These are phyloP conservation scores for Gadus macrocephalus DNA, from an alignment of 2,113 vertebrate species.

Conservation along the genomic window DNA sequence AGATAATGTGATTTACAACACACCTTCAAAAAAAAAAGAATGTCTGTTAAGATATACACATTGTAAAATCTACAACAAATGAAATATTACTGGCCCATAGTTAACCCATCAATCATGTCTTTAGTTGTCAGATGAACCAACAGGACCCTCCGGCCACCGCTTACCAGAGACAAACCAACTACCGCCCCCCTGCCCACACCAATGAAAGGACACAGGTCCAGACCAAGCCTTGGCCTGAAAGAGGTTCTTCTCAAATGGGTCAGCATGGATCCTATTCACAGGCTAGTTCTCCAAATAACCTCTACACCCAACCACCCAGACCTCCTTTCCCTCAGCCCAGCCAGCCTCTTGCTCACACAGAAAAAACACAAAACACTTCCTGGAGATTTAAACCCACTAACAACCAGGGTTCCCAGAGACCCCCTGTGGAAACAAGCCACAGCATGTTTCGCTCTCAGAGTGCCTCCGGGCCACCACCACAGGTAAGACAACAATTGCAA, in stretches of 20 bases:
- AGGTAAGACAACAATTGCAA: constrained; percentile 29
- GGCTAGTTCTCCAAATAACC: constrained; percentile 24
- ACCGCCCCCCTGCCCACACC: constrained; percentile 16
- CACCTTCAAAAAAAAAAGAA: no score
- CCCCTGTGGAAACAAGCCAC: constrained; percentile 21
- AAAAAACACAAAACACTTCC: constrained; percentile 33
- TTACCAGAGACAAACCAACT: constrained; percentile 29
- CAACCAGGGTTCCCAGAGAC: constrained; percentile 39
- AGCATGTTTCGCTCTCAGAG: constrained; percentile 20
- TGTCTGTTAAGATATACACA: no score
- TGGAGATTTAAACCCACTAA: constrained; percentile 59
- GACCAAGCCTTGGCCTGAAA: constrained; percentile 24
- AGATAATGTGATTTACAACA: no score
- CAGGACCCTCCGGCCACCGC: constrained; percentile 22
- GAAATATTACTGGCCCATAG: background rate
- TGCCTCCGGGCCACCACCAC: constrained; percentile 5
- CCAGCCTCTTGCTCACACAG: constrained; percentile 16
- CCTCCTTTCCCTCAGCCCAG: constrained; percentile 14
- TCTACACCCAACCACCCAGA: constrained; percentile 39
- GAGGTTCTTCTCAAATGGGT: constrained; percentile 29
- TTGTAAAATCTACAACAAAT: background rate
- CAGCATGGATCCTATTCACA: constrained; percentile 45
- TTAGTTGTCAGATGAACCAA: constrained; percentile 51
- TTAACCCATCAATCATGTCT: constrained; percentile 13
- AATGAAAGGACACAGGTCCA: constrained; percentile 21